Percentiles rank a stretch among this genome's conserved stretches.
Evolutionary conservation across 2,113 vertebrate species (phyloP).

Genomic region (Peucedramus taeniatus): DNA sequence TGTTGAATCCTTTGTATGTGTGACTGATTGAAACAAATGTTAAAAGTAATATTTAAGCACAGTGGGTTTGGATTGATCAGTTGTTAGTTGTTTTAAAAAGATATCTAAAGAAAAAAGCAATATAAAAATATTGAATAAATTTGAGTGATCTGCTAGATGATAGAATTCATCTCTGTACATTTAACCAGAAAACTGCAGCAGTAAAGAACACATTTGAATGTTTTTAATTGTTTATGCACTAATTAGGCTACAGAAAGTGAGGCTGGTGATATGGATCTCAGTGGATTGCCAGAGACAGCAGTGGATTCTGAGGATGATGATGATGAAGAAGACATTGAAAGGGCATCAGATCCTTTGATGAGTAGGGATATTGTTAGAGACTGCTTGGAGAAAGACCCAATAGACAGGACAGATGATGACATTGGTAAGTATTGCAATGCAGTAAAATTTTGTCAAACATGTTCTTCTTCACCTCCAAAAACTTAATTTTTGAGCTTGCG

Average conservation of each 20-base stretch:
- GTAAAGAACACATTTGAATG: neutral
- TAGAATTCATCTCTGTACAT: neutral
- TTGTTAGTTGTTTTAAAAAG: neutral
- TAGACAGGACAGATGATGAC: constrained; percentile 96
- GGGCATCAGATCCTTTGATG: constrained; percentile 95
- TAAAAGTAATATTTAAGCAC: neutral
- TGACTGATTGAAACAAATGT: neutral
- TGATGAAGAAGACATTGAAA: constrained; percentile 97
- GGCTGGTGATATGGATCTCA: constrained; percentile 97
- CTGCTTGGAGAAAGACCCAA: constrained; percentile 97
- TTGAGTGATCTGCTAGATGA: neutral
- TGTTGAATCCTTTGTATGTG: neutral
- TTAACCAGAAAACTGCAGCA: neutral
- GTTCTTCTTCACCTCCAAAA: neutral
- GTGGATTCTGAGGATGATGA: constrained; percentile 98
- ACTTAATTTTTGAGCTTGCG: neutral
- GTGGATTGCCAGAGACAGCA: constrained; percentile 95
- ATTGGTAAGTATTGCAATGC: constrained; percentile 80
- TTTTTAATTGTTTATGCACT: neutral
- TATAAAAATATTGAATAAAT: neutral
- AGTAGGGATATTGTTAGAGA: constrained; percentile 96
- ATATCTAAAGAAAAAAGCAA: neutral
- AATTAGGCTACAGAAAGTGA: constrained; percentile 95
- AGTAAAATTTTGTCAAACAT: neutral
- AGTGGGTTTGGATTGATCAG: neutral